Evolutionary conservation across 1,140 invertebrate species (phyloP), one percentile per base, ranked within the genome.

Genomic region (Episyrphus balteatus): DNA sequence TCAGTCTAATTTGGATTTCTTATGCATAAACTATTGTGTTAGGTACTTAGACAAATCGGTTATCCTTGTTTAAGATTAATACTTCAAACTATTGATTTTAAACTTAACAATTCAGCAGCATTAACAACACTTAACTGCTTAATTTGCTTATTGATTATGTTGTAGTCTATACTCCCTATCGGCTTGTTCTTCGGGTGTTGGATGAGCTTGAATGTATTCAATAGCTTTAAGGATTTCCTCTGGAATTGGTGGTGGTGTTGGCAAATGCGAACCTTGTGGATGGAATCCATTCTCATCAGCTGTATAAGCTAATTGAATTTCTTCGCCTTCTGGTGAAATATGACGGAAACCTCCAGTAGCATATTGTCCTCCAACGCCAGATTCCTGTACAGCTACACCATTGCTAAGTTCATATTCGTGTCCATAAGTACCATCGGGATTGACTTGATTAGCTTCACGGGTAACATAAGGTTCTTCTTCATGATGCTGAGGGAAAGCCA

Each of bases 241-340:
- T 87, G 72, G 92, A 88, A 71, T 91, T 76, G 75, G 65, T 41
- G 85, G 84, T 12, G 85, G 82, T 1, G 83, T 85, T 37, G 86
- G 86, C 15, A 88, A 67, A 59, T 86, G 84, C 3, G 75, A 76
- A 19, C 84, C 84, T 45, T 75, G 65, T 1, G 84, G 82, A 47
- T 79, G 79, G 73, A 84, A 89, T 19, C 84, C 84, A 47, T 81
- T 80, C 55, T 86, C 83, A 55, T 88, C 84, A 12, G 86, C 86
- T 2, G 80, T 79, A 73, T 89, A 90, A 8, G 68, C 69, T 9
- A 79, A 52, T 21, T 68, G 58, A 30, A 74, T 66, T 2, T 62
- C 61, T 52, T 68, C 58, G 18, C 73, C 73, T 55, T 72, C 68
- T 48, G 62, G 61, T 33, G 54, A 70, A 30, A 63, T 63, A 49